Evolutionary conservation across 2,797 vertebrate genomes (phyloP), one percentile per base, ranked within the genome.

Genomic region (Phoeniculus purpureus): DNA sequence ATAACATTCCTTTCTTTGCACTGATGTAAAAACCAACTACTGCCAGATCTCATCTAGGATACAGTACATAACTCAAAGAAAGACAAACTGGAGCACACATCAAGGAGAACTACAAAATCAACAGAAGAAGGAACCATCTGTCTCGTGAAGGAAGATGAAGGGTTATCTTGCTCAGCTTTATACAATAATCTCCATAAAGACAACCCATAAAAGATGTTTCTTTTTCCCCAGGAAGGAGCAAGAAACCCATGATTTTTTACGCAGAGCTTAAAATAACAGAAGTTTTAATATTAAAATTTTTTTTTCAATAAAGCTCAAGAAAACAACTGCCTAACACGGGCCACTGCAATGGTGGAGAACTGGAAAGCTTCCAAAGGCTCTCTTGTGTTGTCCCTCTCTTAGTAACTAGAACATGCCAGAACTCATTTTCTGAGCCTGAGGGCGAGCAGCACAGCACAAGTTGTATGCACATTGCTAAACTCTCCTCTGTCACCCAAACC

Each of bases 191-290:
- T 37, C 5, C 72, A 65, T 32, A 37, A 93, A 88, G 81, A 86
- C 15, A 19, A 40, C 21, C 19, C 12, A 29, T 10, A 81, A 74
- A 88, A 76, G 47, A 29, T 15, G 61, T 54, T 48, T 19, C 21
- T 61, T 58, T 50, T 68, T 48, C 5, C 29, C 27, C 65, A 62
- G 58, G 58, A 88, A 59, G 16, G 26, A 74, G 45, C 4, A 77
- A 74, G 29, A 93, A 88, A 67, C n/a, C 56, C 85, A 72, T 93
- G 61, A 59, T 87, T 83, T 87, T 92, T 93, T 88, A 48, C 89
- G n/a, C 4, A 90, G 52, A 72, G 15, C 12, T 73, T 87, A 79
- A 85, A 82, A 79, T n/a, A 40, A 1, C 1, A 40, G 15, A 62
- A 48, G 23, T 55, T 51, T 71, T 56, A 40, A 92, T 84, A 75